Percentiles rank a stretch among this genome's conserved stretches.
phyloP scores from a whole-genome alignment of 1,140 invertebrate genomes.

The Bombus impatiens region DNA sequence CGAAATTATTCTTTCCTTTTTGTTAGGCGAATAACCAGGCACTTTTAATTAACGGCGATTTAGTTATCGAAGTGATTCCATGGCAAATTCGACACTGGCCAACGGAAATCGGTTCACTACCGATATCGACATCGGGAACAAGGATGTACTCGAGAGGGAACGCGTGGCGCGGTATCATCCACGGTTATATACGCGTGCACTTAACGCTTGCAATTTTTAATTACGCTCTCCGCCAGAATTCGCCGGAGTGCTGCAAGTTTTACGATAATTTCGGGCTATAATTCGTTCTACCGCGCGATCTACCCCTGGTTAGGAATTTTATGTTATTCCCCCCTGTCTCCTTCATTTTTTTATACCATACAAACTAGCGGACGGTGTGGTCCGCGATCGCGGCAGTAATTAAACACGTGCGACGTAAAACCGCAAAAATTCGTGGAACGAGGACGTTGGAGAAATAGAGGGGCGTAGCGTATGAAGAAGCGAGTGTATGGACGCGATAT shows the following conservation, averaged over 20 bases:
- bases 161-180: neutral
- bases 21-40: too few relatives aligned
- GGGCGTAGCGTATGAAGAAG: too few relatives aligned
- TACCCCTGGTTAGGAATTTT: neutral
- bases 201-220: conserved; percentile 53
- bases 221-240: neutral
- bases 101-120: neutral
- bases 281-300: neutral
- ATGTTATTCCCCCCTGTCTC: neutral
- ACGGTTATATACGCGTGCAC: conserved; percentile 46
- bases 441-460: neutral
- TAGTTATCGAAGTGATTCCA: conserved; percentile 8
- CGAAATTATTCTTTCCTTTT: too few relatives aligned
- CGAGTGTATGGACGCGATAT: neutral
- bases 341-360: neutral
- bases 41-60: conserved; percentile 10
- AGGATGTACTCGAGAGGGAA: neutral
- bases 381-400: conserved; percentile 19
- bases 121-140: conserved; percentile 21
- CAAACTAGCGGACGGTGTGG: neutral
- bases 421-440: conserved; percentile 1
- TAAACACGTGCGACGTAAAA: neutral
- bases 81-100: neutral
- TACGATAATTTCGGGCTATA: conserved; percentile 47
- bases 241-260: conserved; percentile 9